A percentile compares a stretch with the other conserved stretches of the same genome.
phyloP scores from a whole-genome alignment of 2,888 invertebrate species.

The Caenorhabditis drosophilae region DNA sequence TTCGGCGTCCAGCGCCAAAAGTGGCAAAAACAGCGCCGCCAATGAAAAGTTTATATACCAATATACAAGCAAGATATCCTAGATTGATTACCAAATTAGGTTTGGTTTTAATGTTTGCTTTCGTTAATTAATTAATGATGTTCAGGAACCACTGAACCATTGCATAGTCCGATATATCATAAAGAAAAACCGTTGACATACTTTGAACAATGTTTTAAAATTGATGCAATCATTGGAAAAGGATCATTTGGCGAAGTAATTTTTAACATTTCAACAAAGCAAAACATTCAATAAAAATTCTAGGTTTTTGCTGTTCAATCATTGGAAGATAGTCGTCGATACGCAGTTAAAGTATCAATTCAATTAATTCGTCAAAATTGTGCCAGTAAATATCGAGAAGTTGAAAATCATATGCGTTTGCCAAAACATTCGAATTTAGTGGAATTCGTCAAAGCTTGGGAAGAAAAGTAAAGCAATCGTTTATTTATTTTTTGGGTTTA shows the following conservation, averaged over 20 bases:
- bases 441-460: slow-evolving; percentile 78
- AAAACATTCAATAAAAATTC: no score
- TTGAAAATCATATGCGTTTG: slow-evolving; percentile 78
- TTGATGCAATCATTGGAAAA: slow-evolving; percentile 76
- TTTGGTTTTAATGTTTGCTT: slow-evolving; percentile 4
- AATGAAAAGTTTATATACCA: slow-evolving; percentile 20
- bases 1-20: slow-evolving; percentile 23
- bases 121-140: background rate
- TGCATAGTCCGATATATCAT: slow-evolving; percentile 67
- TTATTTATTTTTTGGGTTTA: background rate
- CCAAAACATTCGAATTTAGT: slow-evolving; percentile 78
- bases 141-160: slow-evolving; percentile 9
- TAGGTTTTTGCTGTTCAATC: slow-evolving; percentile 78
- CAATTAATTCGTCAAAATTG: slow-evolving; percentile 45
- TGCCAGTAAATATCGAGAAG: slow-evolving; percentile 57
- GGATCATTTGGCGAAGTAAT: slow-evolving; percentile 81
- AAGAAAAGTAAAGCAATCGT: slow-evolving; percentile 72
- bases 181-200: slow-evolving; percentile 73
- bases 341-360: slow-evolving; percentile 78
- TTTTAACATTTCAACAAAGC: no score
- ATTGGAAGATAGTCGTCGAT: slow-evolving; percentile 76
- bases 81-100: slow-evolving; percentile 12
- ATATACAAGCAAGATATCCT: slow-evolving; percentile 3
- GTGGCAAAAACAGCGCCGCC: slow-evolving; percentile 41
- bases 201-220: slow-evolving; percentile 78